These are phyloP conservation scores for Lasioglossum morio DNA, from an alignment of 2,888 invertebrate species.

Conservation along the genomic window DNA sequence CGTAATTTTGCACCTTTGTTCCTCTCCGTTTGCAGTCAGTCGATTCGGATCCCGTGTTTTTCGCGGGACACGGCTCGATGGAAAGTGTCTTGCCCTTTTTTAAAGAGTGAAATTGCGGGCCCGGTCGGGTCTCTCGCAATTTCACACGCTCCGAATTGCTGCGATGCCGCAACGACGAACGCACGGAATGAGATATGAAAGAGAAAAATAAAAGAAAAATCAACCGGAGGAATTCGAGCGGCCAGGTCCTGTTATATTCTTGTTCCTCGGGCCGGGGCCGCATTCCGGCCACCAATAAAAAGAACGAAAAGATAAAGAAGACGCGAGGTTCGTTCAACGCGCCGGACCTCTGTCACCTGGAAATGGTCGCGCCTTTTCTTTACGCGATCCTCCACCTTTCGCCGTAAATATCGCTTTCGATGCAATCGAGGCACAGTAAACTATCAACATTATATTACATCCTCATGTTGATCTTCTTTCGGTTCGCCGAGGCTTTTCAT, in stretches of 20 bases:
- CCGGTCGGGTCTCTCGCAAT: neutral
- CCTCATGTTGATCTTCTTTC: neutral
- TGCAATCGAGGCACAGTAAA: neutral
- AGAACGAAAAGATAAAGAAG: neutral
- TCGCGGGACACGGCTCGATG: constrained; percentile 1
- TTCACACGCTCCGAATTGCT: constrained; percentile 14
- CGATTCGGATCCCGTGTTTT: neutral
- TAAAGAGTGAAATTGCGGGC: neutral
- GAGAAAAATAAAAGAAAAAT: neutral
- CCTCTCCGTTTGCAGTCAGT: neutral
- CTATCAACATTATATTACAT: neutral
- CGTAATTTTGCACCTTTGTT: constrained; percentile 34
- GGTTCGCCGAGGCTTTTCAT: neutral
- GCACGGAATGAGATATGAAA: neutral
- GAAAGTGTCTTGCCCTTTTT: constrained; percentile 14
- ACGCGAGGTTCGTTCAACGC: constrained; percentile 2
- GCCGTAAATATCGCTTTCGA: neutral
- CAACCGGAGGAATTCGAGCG: neutral
- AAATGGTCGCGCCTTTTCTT: constrained; percentile 2
- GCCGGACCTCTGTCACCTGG: constrained; percentile 4
- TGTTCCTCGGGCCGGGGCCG: neutral
- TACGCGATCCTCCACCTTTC: neutral
- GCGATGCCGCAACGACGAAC: neutral
- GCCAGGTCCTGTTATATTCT: constrained; percentile 4
- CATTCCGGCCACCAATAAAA: neutral